Evolutionary conservation across 2,113 vertebrate species (phyloP), one percentile per base, ranked within the genome.

Genomic region (Rhinoderma darwinii): DNA sequence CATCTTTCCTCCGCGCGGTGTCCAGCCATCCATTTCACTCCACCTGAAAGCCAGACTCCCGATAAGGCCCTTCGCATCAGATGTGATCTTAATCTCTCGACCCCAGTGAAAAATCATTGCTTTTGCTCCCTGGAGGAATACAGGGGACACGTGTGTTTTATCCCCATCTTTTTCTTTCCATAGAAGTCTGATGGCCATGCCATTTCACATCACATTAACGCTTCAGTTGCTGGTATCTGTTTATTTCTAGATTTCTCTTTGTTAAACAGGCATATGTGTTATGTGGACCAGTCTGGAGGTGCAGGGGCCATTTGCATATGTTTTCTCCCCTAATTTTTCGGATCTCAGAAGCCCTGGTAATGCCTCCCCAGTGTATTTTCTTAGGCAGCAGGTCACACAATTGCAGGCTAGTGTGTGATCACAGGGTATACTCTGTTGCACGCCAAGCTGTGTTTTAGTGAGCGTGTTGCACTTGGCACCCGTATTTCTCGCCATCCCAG

Each of bases 311-410:
- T 47, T 66, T 76, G 27, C 2, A 41, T 9, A 9, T 15, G 2
- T 63, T 22, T 8, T 10, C 51, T 14, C 30, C 25, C 72, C 66
- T 74, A 3, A 50, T 54, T 63, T 25, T 22, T 72, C 59, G 78
- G 84, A 41, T 41, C 44, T 18, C 54, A 70, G 73, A 88, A 83
- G 74, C 63, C 82, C 75, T 56, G 73, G 78, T 88, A 86, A 73
- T 81, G 84, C 84, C 86, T 86, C 89, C 80, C 47, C 83, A 75
- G 30, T 89, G 61, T 86, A 78, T 83, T 88, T 89, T 88, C 88
- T 88, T 87, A 70, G 85, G 59, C 83, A 83, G 59, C 81, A 68
- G 86, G 87, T 61, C 79, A 80, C 88, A 86, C 84, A 88, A 83
- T 88, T 68, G 61, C 78, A 84, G 88, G 43, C 70, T 81, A 59